Conservation (phyloP, 2,888 invertebrate genomes). For the Oxyteleia sp. region DNA sequence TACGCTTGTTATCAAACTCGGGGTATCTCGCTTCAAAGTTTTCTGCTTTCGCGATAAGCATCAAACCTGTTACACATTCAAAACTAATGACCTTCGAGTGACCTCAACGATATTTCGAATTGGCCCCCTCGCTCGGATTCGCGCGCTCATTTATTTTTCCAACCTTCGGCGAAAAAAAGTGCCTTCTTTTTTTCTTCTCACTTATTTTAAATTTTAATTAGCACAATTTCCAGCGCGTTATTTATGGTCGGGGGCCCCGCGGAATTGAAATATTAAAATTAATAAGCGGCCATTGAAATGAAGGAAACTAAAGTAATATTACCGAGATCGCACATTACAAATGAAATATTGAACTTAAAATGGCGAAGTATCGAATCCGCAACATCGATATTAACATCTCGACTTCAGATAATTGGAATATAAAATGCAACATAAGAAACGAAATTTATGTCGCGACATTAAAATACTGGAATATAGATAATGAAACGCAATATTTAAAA, state of each 20-base stretch:
- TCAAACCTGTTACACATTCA: conserved; percentile 35
- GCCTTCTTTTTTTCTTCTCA: too few species aligned
- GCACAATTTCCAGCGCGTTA: conserved; percentile 25
- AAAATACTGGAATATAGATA: conserved; percentile 49
- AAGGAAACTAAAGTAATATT: conserved; percentile 43
- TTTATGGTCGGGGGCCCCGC: conserved; percentile 39
- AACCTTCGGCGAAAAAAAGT: neutral
- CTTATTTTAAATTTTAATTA: conserved; percentile 46
- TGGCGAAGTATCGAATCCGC: conserved; percentile 56
- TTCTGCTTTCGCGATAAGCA: conserved; percentile 22
- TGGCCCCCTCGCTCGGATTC: conserved; percentile 1
- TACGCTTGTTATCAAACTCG: conserved; percentile 2
- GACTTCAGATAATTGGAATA: conserved; percentile 61
- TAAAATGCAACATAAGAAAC: conserved; percentile 50
- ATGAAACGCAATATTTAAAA: conserved; percentile 57
- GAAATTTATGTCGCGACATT: conserved; percentile 50
- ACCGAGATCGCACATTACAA: conserved; percentile 33
- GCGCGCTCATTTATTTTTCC: conserved; percentile 16
- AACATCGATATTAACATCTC: conserved; percentile 59
- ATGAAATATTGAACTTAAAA: conserved; percentile 56
- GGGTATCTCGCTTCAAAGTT: neutral
- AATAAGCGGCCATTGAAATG: conserved; percentile 60
- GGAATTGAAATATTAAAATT: conserved; percentile 68
- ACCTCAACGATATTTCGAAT: conserved; percentile 31
- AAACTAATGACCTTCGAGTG: conserved; percentile 42